These are phyloP conservation scores for Blera fallax DNA, from an alignment of 2,888 invertebrate species.

Conservation along the genomic window DNA sequence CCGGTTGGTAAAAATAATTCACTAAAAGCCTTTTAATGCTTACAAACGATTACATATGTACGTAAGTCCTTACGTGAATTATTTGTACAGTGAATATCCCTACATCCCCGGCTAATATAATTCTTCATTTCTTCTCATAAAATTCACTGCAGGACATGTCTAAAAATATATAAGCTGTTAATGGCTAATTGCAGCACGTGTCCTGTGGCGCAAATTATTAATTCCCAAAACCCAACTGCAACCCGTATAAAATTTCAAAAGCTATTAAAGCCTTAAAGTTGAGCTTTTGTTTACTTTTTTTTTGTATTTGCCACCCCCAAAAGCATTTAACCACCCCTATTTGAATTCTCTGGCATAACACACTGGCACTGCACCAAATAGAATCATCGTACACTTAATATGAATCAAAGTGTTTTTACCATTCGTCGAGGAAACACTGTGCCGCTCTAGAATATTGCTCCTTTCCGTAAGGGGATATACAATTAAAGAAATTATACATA, in stretches of 20 bases:
- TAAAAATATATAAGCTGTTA: background rate
- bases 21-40: too few relatives aligned
- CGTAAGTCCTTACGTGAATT: too few relatives aligned
- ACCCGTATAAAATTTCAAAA: background rate
- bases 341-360: slow-evolving; percentile 10
- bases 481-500: background rate
- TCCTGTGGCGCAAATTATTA: background rate
- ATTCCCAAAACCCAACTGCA: background rate
- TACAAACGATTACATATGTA: too few relatives aligned
- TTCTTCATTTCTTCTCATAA: background rate
- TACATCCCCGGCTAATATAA: background rate
- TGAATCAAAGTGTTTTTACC: slow-evolving; percentile 76
- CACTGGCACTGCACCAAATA: background rate
- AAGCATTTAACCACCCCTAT: background rate
- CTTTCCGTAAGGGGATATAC: slow-evolving; percentile 37
- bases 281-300: too few relatives aligned
- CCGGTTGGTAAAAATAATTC: too few relatives aligned
- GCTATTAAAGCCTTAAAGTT: too few relatives aligned
- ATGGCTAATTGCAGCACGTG: background rate
- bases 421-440: slow-evolving; percentile 70
- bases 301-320: background rate
- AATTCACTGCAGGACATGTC: background rate
- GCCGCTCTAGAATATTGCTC: slow-evolving; percentile 20
- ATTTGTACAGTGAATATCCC: background rate
- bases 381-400: background rate